Conservation (phyloP, 2,113 vertebrate species). For the Panthera uncia region DNA sequence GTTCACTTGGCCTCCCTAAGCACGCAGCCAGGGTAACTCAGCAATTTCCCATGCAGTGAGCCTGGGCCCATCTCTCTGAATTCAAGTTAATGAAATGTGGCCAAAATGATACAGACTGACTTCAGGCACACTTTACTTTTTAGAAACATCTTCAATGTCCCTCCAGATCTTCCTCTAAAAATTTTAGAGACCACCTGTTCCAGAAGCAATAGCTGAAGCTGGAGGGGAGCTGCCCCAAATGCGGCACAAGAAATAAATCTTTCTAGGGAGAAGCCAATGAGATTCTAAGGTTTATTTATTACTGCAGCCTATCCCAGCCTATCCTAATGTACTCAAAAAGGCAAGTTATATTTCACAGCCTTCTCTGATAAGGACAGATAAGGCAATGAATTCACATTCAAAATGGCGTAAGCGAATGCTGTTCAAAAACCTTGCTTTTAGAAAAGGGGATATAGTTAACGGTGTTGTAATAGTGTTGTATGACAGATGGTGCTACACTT, state of each 20-base stretch:
- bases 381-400: neutral
- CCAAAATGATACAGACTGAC: neutral
- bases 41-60: neutral
- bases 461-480: neutral
- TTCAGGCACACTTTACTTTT: neutral
- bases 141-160: neutral
- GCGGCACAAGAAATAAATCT: neutral
- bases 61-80: neutral
- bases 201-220: neutral
- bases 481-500: neutral
- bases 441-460: neutral
- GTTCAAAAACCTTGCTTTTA: neutral
- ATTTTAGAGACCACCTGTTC: neutral
- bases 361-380: neutral
- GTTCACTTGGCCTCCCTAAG: neutral
- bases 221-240: neutral
- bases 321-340: neutral
- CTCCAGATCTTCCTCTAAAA: neutral
- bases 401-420: neutral
- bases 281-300: neutral
- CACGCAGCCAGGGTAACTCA: neutral
- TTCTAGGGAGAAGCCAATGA: neutral
- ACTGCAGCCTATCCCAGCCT: neutral
- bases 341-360: neutral
- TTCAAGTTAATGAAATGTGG: neutral